Conservation (phyloP, 2,888 invertebrate species). For the Branchinecta sandiegonensis region DNA sequence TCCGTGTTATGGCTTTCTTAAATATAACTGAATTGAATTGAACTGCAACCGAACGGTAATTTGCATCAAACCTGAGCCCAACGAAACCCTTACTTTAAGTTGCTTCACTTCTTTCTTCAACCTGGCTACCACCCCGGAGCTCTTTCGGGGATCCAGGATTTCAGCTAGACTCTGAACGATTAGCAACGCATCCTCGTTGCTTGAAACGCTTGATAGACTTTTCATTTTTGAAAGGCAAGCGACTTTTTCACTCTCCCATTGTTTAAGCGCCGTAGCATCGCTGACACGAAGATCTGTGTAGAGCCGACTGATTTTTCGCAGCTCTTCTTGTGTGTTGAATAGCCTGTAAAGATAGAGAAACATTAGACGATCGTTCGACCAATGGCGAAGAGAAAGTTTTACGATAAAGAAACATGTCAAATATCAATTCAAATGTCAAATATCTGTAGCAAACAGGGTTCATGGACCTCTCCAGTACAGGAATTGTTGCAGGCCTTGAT, state of each 20-base stretch:
- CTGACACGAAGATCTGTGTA: slow-evolving; percentile 3
- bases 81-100: not conserved
- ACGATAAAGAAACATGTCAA: no score
- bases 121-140: not conserved
- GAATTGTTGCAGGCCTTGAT: no score
- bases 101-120: slow-evolving; percentile 8
- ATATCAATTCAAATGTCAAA: no score
- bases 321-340: not conserved
- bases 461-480: no score
- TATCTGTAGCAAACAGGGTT: no score
- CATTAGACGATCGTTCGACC: no score
- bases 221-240: not conserved
- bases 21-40: no score
- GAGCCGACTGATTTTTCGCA: not conserved
- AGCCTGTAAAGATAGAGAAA: not conserved
- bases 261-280: not conserved
- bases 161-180: not conserved
- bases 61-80: no score
- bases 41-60: no score
- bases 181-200: not conserved
- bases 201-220: not conserved
- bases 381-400: no score
- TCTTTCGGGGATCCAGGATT: not conserved
- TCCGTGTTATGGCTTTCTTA: no score
- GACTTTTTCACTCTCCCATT: not conserved